Percentiles rank a stretch among this genome's conserved stretches.
phyloP scores from a whole-genome alignment of 2,888 invertebrate genomes.

The Rhyacophila evoluta region DNA sequence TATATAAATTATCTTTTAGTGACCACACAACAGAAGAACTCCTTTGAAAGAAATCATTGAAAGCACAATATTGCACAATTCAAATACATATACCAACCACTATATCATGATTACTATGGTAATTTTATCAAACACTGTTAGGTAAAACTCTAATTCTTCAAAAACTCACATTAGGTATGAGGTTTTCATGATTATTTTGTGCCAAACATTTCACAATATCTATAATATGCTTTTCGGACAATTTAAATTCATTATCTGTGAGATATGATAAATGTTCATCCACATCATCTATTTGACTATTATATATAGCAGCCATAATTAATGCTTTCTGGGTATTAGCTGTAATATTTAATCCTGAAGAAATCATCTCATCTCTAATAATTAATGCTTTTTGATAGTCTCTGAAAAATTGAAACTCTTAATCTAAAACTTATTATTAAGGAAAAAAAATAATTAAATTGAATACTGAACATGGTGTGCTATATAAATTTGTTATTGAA shows the following conservation, averaged over 20 bases:
- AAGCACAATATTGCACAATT: too few species aligned
- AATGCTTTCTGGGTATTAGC: slow-evolving; percentile 68
- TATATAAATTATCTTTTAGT: too few species aligned
- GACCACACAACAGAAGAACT: too few species aligned
- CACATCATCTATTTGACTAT: slow-evolving; percentile 61
- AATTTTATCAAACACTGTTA: too few species aligned
- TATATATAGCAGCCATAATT: slow-evolving; percentile 67
- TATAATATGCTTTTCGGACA: slow-evolving; percentile 66
- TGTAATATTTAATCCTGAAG: slow-evolving; percentile 66
- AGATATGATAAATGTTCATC: slow-evolving; percentile 62
- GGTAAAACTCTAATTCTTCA: too few species aligned
- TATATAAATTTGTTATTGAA: too few species aligned
- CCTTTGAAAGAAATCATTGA: too few species aligned
- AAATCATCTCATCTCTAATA: slow-evolving; percentile 71
- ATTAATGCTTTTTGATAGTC: slow-evolving; percentile 64
- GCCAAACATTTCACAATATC: slow-evolving; percentile 66
- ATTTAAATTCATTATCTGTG: slow-evolving; percentile 58
- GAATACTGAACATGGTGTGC: too few species aligned
- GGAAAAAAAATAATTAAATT: too few species aligned
- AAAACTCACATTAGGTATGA: slow-evolving; percentile 60
- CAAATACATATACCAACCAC: too few species aligned
- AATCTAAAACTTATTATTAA: too few species aligned
- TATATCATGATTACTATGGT: too few species aligned
- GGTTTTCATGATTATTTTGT: slow-evolving; percentile 57
- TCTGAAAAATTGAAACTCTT: slow-evolving; percentile 54